Evolutionary conservation across 2,113 vertebrate genomes (phyloP).

Genomic region (Tricholaema leucomelas): DNA sequence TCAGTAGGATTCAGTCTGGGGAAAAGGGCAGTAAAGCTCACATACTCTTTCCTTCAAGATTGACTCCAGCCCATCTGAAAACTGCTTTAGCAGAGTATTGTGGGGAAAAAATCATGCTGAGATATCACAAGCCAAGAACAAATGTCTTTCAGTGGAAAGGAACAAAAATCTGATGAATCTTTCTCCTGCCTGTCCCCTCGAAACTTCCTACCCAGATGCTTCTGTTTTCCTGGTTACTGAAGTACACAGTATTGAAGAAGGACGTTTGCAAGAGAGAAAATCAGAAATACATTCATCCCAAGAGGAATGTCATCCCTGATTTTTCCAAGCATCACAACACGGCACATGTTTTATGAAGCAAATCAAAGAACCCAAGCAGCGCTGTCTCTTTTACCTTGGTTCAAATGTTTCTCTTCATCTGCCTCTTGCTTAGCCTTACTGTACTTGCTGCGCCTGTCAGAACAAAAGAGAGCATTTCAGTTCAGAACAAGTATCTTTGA

Average conservation of each 20-base stretch:
- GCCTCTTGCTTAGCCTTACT: conserved; percentile 97
- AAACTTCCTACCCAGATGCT: background rate
- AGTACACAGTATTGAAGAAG: background rate
- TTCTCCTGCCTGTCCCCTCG: background rate
- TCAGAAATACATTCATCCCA: background rate
- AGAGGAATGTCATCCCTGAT: background rate
- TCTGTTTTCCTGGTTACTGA: background rate
- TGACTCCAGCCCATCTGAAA: background rate
- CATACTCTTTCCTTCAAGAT: background rate
- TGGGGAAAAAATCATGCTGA: background rate
- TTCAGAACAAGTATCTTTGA: background rate
- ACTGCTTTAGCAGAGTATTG: background rate
- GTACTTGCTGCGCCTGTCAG: conserved; percentile 91
- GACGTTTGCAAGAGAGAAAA: background rate
- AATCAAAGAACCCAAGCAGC: background rate
- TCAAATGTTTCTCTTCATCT: conserved; percentile 94
- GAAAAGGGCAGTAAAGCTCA: background rate
- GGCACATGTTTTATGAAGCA: background rate
- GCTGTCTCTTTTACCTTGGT: conserved; percentile 84
- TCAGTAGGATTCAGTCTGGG: background rate
- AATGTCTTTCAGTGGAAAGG: background rate
- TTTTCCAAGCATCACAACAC: background rate
- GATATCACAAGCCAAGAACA: background rate
- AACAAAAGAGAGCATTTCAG: conserved; percentile 19
- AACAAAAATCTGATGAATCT: background rate